Conservation (phyloP, 2,113 vertebrate genomes). For the Scartelaos histophorus region DNA sequence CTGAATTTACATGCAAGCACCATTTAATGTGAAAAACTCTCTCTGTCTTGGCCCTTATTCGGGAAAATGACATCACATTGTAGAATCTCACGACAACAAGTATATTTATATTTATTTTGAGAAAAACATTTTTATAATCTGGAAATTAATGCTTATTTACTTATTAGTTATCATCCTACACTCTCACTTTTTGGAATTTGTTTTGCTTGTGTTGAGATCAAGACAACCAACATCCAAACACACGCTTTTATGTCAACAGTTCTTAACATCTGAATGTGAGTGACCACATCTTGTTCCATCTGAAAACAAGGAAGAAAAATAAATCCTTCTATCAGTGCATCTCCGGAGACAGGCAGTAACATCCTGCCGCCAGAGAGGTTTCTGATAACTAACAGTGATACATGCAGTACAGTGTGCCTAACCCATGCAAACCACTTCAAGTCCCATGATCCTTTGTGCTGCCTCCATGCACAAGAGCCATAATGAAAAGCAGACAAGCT, state of each 20-base stretch:
- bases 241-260: conserved; percentile 15
- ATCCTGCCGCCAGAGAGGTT: conserved; percentile 28
- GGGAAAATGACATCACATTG: too few relatives aligned
- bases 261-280: conserved; percentile 3
- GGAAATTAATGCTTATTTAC: not conserved
- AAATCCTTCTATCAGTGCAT: conserved; percentile 11
- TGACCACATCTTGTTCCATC: conserved; percentile 16
- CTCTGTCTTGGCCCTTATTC: too few relatives aligned
- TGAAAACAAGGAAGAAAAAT: conserved; percentile 13
- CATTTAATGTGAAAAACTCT: too few relatives aligned
- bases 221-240: not conserved
- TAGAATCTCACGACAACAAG: too few relatives aligned
- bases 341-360: conserved; percentile 20
- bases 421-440: conserved; percentile 33
- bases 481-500: conserved; percentile 71
- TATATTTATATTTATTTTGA: too few relatives aligned
- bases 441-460: conserved; percentile 63
- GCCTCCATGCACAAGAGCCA: conserved; percentile 43
- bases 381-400: conserved; percentile 31
- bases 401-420: conserved; percentile 26
- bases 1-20: too few relatives aligned
- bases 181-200: not conserved
- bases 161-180: not conserved
- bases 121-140: too few relatives aligned
- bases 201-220: not conserved